Percentiles rank a stretch among this genome's conserved stretches.
phyloP scores from a whole-genome alignment of 30 jellyfish, hydroid and myxozoan genomes.

The Phacellophora camtschatica region DNA sequence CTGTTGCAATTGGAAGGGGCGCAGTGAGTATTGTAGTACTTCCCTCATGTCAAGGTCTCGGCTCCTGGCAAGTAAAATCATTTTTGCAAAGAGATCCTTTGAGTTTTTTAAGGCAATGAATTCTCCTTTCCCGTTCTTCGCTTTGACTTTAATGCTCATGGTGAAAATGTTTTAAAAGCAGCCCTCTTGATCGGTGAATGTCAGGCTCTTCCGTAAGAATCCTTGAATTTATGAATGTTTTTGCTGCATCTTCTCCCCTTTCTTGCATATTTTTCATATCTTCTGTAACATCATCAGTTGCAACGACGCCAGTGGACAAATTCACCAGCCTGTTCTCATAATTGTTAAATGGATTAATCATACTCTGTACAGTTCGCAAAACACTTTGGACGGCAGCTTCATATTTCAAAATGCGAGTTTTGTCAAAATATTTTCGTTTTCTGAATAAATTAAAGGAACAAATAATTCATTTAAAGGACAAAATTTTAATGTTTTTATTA shows the following conservation, averaged over 20 bases:
- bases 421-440: slow-evolving; percentile 15
- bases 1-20: slow-evolving; percentile 32
- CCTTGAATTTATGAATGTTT: not conserved
- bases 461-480: slow-evolving; percentile 5
- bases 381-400: slow-evolving; percentile 2
- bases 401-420: slow-evolving; percentile 14
- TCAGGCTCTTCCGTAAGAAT: slow-evolving; percentile 19
- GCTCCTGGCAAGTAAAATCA: slow-evolving; percentile 46
- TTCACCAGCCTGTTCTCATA: not conserved
- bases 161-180: not conserved
- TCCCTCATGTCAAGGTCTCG: slow-evolving; percentile 47
- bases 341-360: slow-evolving; percentile 8
- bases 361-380: slow-evolving; percentile 11
- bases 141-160: not conserved
- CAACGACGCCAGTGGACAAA: slow-evolving; percentile 2
- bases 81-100: slow-evolving; percentile 52
- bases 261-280: slow-evolving; percentile 28
- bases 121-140: slow-evolving; percentile 19
- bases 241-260: slow-evolving; percentile 21
- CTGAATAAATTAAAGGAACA: not conserved
- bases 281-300: not conserved
- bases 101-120: slow-evolving; percentile 19
- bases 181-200: slow-evolving; percentile 6
- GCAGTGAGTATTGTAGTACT: slow-evolving; percentile 12
- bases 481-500: slow-evolving; percentile 4